Evolutionary conservation across 2,888 invertebrate genomes (phyloP).

Genomic region (Campopleginae sp.): DNA sequence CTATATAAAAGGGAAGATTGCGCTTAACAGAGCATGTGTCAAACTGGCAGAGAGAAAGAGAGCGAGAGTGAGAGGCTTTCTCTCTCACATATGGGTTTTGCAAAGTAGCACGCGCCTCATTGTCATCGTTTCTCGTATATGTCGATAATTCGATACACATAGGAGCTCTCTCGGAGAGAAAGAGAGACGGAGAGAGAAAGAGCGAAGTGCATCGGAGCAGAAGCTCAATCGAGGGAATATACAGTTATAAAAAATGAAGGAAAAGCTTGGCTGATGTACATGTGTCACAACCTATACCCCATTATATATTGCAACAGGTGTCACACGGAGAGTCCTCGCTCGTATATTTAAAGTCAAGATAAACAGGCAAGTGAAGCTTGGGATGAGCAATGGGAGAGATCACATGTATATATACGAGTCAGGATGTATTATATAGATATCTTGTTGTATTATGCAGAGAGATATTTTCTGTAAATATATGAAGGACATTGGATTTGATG

Average conservation of each 20-base stretch:
- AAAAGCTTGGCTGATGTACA: conserved; percentile 50
- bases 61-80: conserved; percentile 13
- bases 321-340: conserved; percentile 60
- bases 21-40: conserved; percentile 31
- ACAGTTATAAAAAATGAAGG: conserved; percentile 20
- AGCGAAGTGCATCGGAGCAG: conserved; percentile 42
- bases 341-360: conserved; percentile 69
- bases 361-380: conserved; percentile 58
- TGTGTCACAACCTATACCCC: conserved; percentile 52
- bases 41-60: conserved; percentile 4
- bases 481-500: conserved; percentile 31
- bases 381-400: conserved; percentile 22
- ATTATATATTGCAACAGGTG: conserved; percentile 71
- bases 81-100: conserved; percentile 36
- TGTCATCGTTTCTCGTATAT: conserved; percentile 65
- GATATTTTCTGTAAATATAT: background rate
- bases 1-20: conserved; percentile 36
- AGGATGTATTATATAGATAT: background rate
- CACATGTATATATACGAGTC: background rate
- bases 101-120: conserved; percentile 67
- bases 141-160: conserved; percentile 72
- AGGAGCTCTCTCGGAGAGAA: conserved; percentile 20
- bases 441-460: background rate
- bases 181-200: conserved; percentile 1
- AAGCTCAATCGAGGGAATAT: conserved; percentile 30